phyloP scores from a whole-genome alignment of 2,888 invertebrate genomes.

The Gari tellinella region DNA sequence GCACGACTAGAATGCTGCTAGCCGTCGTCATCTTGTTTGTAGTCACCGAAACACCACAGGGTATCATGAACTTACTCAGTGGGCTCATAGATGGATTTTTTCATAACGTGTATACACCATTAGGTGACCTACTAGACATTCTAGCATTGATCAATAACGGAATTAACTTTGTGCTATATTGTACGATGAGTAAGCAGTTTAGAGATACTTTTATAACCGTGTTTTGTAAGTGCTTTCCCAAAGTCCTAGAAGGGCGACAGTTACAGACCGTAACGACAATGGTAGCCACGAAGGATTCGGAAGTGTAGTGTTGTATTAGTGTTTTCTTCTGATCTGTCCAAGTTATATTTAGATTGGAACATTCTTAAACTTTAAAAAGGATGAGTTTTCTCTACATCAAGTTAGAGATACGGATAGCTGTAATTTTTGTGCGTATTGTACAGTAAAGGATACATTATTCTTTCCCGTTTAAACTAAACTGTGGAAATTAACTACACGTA shows the following conservation, averaged over 20 bases:
- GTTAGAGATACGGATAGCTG: too few species aligned
- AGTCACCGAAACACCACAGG: conserved; percentile 95
- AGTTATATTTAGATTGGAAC: too few species aligned
- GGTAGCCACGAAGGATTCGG: conserved; percentile 72
- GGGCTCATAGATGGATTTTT: conserved; percentile 91
- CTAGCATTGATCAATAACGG: conserved; percentile 95
- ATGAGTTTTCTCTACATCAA: too few species aligned
- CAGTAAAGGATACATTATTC: too few species aligned
- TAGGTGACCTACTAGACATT: conserved; percentile 93
- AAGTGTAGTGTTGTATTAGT: conserved; percentile 55
- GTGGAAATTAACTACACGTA: too few species aligned
- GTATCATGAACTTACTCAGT: conserved; percentile 89
- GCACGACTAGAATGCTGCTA: conserved; percentile 95
- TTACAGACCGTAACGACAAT: conserved; percentile 65
- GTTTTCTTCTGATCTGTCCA: too few species aligned
- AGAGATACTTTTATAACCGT: conserved; percentile 88
- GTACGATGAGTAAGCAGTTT: conserved; percentile 97
- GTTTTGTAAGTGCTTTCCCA: conserved; percentile 84
- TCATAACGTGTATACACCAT: conserved; percentile 86
- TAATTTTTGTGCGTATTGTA: too few species aligned
- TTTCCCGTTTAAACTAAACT: too few species aligned
- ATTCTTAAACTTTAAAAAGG: too few species aligned
- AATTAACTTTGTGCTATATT: conserved; percentile 96
- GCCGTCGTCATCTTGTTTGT: conserved; percentile 94
- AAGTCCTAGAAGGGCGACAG: conserved; percentile 56